Percentiles rank a stretch among this genome's conserved stretches.
These are phyloP conservation scores for Pharmacophagus antenor DNA, from an alignment of 2,888 invertebrate genomes.

Conservation along the genomic window DNA sequence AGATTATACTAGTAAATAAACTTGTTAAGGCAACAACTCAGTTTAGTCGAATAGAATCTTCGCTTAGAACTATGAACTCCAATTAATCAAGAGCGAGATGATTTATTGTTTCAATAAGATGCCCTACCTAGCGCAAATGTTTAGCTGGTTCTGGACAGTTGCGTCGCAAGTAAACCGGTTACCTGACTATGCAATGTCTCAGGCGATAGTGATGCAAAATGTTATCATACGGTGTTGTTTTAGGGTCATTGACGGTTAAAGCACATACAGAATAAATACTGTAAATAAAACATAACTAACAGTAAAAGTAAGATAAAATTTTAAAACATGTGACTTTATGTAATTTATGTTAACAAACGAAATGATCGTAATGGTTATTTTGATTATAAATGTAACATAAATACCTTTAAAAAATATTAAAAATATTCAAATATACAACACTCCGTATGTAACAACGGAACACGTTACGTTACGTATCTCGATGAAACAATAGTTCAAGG, in stretches of 20 bases:
- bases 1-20: constrained; percentile 27
- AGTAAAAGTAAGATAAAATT: no score
- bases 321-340: background rate
- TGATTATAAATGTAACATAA: background rate
- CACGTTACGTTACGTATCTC: constrained; percentile 12
- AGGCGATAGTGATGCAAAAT: constrained; percentile 24
- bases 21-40: constrained; percentile 17
- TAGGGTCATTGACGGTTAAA: constrained; percentile 14
- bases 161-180: constrained; percentile 25
- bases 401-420: background rate
- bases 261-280: no score
- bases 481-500: constrained; percentile 31
- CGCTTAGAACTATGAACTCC: constrained; percentile 20
- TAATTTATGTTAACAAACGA: background rate
- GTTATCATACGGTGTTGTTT: constrained; percentile 14
- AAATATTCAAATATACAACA: background rate
- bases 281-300: no score
- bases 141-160: constrained; percentile 22
- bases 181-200: constrained; percentile 25
- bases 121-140: constrained; percentile 24
- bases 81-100: constrained; percentile 10
- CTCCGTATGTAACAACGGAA: background rate
- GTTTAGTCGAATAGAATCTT: constrained; percentile 24
- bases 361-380: background rate
- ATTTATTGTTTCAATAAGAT: constrained; percentile 28